These are phyloP conservation scores for Heteromormyrus szaboi DNA, from an alignment of 2,797 vertebrate species.

Conservation along the genomic window DNA sequence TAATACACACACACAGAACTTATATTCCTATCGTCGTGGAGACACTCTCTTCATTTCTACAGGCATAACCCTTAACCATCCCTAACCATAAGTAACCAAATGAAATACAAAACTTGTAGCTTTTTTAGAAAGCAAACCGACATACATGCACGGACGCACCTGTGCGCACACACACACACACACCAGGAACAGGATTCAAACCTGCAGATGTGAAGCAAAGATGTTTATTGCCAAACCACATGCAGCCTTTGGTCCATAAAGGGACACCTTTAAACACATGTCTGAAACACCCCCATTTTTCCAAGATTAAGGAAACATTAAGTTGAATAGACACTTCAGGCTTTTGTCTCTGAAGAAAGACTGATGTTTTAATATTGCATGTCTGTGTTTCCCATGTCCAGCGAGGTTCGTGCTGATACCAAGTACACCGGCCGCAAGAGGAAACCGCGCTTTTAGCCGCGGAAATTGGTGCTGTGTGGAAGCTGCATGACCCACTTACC, in stretches of 20 bases:
- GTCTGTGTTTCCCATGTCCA: constrained; percentile 42
- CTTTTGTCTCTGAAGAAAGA: background rate
- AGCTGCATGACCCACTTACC: background rate
- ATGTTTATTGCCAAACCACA: background rate
- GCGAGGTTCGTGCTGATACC: constrained; percentile 82
- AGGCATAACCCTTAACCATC: background rate
- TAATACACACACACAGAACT: too few relatives aligned
- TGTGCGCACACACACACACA: too few relatives aligned
- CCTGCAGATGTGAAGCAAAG: background rate
- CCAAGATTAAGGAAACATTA: background rate
- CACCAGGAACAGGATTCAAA: too few relatives aligned
- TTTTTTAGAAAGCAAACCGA: background rate
- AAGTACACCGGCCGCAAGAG: constrained; percentile 87
- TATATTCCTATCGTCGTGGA: background rate
- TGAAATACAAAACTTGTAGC: background rate
- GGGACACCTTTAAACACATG: background rate
- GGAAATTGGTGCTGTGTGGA: background rate
- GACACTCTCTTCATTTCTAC: background rate
- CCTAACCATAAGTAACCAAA: background rate
- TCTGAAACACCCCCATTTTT: background rate
- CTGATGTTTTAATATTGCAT: background rate
- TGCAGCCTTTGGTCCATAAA: background rate
- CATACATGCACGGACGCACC: background rate
- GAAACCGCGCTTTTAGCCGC: constrained; percentile 73
- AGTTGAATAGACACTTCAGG: background rate